A percentile compares a stretch with the other conserved stretches of the same genome.
phyloP scores from a whole-genome alignment of 2,888 invertebrate species.

The Heliconius sara region DNA sequence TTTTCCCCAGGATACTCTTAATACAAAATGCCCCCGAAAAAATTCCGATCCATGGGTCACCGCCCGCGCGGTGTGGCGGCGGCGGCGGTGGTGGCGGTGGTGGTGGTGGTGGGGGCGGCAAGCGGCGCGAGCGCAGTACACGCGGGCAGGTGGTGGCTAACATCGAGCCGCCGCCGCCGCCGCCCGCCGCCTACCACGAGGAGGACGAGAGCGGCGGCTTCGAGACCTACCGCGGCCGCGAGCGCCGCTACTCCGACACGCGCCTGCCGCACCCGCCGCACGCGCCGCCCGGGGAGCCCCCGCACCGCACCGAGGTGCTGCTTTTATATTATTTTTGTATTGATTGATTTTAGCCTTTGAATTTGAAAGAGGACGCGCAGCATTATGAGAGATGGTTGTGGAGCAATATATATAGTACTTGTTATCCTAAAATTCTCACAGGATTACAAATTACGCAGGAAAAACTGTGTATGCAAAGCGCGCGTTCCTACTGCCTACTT shows the following conservation, averaged over 20 bases:
- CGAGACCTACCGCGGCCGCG: slow-evolving; percentile 76
- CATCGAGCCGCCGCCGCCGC: slow-evolving; percentile 81
- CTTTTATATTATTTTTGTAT: no score
- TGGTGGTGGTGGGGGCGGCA: slow-evolving; percentile 39
- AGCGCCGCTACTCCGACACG: slow-evolving; percentile 64
- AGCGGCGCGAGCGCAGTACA: slow-evolving; percentile 81
- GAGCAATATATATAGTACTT: no score
- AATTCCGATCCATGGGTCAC: slow-evolving; percentile 85
- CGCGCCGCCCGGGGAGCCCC: slow-evolving; percentile 48
- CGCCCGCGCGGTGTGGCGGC: slow-evolving; percentile 69
- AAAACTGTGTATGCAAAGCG: no score
- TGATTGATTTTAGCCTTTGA: no score
- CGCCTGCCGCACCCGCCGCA: slow-evolving; percentile 58
- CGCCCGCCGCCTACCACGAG: slow-evolving; percentile 72
- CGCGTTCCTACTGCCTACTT: no score
- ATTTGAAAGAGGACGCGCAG: no score
- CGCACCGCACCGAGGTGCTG: slow-evolving; percentile 32
- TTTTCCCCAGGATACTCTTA: slow-evolving; percentile 89
- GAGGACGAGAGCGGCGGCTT: slow-evolving; percentile 82
- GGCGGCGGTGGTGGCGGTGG: not conserved
- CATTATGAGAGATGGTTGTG: no score
- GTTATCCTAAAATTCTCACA: no score
- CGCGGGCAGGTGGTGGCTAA: slow-evolving; percentile 86
- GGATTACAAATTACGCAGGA: no score
- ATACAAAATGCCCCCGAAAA: slow-evolving; percentile 97